These are phyloP conservation scores for Halictus quadricinctus DNA, from an alignment of 2,888 invertebrate species.

Conservation along the genomic window DNA sequence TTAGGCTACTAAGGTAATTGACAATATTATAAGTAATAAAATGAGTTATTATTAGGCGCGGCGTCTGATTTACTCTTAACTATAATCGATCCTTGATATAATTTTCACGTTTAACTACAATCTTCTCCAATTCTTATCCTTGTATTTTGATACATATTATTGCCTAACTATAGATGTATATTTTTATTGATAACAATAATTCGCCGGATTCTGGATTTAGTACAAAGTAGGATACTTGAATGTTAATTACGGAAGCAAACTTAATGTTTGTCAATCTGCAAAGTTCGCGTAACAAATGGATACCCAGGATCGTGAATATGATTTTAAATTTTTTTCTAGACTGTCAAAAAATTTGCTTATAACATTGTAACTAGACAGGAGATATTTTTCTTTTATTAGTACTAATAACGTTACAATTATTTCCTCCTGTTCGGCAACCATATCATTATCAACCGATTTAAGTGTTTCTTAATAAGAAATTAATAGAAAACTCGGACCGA, in stretches of 20 bases:
- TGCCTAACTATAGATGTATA: constrained; percentile 36
- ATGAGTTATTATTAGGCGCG: constrained; percentile 78
- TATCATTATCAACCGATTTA: constrained; percentile 23
- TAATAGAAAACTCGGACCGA: neutral
- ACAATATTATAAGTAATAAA: constrained; percentile 76
- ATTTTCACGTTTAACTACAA: constrained; percentile 40
- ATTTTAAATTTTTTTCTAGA: constrained; percentile 39
- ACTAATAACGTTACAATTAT: constrained; percentile 32
- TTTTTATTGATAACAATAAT: constrained; percentile 47
- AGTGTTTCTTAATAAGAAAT: constrained; percentile 13
- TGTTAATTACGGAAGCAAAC: constrained; percentile 2
- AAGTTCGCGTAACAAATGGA: constrained; percentile 37
- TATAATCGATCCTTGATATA: constrained; percentile 56
- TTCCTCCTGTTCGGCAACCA: constrained; percentile 28
- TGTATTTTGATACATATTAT: constrained; percentile 53
- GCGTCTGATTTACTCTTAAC: constrained; percentile 70
- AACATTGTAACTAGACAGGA: constrained; percentile 30
- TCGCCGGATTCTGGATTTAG: constrained; percentile 31
- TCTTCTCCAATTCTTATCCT: constrained; percentile 29
- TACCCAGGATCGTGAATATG: constrained; percentile 18
- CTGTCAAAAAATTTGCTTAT: constrained; percentile 29
- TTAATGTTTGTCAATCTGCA: constrained; percentile 2
- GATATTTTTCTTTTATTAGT: constrained; percentile 41
- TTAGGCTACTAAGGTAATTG: constrained; percentile 71
- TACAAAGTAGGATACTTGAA: constrained; percentile 44